A percentile compares a stretch with the other conserved stretches of the same genome.
Evolutionary conservation across 2,888 invertebrate genomes (phyloP).

Genomic region (Cephus runcator): DNA sequence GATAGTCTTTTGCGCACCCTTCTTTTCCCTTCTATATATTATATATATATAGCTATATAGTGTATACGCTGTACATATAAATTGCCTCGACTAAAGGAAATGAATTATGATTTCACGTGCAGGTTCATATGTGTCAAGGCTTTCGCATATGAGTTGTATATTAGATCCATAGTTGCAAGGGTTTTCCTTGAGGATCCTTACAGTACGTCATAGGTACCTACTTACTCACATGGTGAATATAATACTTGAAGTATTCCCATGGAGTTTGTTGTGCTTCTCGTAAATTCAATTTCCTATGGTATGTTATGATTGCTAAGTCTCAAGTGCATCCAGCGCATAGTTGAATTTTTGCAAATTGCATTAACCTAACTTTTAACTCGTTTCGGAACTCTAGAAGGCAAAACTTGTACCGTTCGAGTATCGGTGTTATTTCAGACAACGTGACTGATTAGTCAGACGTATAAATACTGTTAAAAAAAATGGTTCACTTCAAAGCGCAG

Average conservation of each 20-base stretch:
- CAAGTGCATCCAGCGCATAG: neutral
- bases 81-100: neutral
- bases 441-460: neutral
- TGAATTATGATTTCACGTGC: neutral
- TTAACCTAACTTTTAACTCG: neutral
- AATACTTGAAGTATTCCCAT: neutral
- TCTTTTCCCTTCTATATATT: neutral
- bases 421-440: neutral
- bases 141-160: neutral
- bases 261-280: neutral
- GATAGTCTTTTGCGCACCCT: neutral
- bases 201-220: neutral
- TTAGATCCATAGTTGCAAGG: neutral
- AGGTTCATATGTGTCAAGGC: neutral
- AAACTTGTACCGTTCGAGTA: neutral
- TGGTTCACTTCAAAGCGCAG: neutral
- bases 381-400: neutral
- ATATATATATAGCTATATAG: neutral
- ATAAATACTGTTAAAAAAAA: neutral
- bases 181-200: neutral
- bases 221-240: neutral
- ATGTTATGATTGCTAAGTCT: neutral
- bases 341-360: neutral
- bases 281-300: neutral
- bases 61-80: neutral